phyloP scores from a whole-genome alignment of 2,113 vertebrate genomes.

The Dipodomys merriami region DNA sequence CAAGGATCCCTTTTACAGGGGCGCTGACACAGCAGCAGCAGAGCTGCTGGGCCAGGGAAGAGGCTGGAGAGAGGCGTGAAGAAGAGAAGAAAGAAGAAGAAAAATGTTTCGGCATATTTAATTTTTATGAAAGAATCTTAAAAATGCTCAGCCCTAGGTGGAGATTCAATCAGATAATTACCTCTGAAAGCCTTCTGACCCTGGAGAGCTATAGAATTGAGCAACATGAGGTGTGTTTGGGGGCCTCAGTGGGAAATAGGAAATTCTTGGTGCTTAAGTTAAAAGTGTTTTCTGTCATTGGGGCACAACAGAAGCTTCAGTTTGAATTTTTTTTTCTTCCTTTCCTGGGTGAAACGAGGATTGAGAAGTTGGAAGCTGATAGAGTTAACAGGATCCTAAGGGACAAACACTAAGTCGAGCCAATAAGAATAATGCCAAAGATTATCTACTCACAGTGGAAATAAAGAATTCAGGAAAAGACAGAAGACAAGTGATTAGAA shows the following conservation, averaged over 20 bases:
- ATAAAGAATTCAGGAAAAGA: constrained; percentile 78
- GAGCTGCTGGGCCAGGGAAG: constrained; percentile 6
- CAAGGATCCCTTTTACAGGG: constrained; percentile 77
- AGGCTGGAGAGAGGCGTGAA: constrained; percentile 27
- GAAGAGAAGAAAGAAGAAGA: constrained; percentile 28
- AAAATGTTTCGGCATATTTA: neutral
- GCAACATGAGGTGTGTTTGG: constrained; percentile 73
- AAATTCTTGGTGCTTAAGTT: constrained; percentile 82
- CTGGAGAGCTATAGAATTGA: constrained; percentile 58
- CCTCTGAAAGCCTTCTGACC: constrained; percentile 73
- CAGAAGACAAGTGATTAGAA: constrained; percentile 73
- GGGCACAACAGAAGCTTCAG: constrained; percentile 84
- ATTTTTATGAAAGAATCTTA: constrained; percentile 62
- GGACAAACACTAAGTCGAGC: constrained; percentile 75
- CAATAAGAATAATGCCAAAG: constrained; percentile 80
- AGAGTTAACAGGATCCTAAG: constrained; percentile 82
- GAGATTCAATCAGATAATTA: constrained; percentile 75
- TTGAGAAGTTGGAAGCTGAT: constrained; percentile 85
- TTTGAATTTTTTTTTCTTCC: constrained; percentile 83
- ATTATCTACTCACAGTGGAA: constrained; percentile 84
- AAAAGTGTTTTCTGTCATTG: constrained; percentile 85
- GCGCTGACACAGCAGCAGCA: constrained; percentile 79
- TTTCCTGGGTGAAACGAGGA: constrained; percentile 84
- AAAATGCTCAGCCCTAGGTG: constrained; percentile 64
- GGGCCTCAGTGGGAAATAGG: constrained; percentile 78